phyloP scores from a whole-genome alignment of 1,140 invertebrate species.

The Trichogramma pretiosum region DNA sequence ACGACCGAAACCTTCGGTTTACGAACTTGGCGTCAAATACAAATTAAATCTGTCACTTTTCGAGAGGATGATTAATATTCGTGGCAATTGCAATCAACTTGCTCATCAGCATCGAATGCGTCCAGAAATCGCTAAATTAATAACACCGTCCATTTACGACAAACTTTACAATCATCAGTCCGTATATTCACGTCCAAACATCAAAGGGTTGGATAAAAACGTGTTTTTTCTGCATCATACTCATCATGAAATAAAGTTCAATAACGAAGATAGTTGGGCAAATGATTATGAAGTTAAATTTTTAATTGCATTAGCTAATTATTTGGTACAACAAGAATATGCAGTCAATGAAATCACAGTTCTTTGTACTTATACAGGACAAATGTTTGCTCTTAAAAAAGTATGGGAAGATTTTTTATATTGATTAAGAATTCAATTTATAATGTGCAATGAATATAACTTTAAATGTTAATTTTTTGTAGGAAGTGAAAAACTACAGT shows the following conservation, averaged over 20 bases:
- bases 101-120: conserved; percentile 4
- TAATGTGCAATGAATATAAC: no score
- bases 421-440: neutral
- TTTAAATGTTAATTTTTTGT: no score
- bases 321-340: conserved; percentile 1
- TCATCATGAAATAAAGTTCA: neutral
- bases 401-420: neutral
- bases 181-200: neutral
- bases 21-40: conserved; percentile 1
- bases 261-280: neutral
- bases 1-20: neutral
- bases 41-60: conserved; percentile 4
- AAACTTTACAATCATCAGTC: conserved; percentile 1
- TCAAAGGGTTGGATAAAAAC: conserved; percentile 1
- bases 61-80: neutral
- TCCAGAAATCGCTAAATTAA: neutral
- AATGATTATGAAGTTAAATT: conserved; percentile 1
- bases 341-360: neutral
- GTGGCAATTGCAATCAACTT: neutral
- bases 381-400: neutral
- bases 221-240: neutral
- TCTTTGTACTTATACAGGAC: conserved; percentile 1
- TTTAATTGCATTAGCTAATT: neutral
- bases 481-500: neutral
- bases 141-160: conserved; percentile 1